A percentile compares a stretch with the other conserved stretches of the same genome.
Conservation (phyloP, 2,888 invertebrate genomes). For the Agelastica alni region DNA sequence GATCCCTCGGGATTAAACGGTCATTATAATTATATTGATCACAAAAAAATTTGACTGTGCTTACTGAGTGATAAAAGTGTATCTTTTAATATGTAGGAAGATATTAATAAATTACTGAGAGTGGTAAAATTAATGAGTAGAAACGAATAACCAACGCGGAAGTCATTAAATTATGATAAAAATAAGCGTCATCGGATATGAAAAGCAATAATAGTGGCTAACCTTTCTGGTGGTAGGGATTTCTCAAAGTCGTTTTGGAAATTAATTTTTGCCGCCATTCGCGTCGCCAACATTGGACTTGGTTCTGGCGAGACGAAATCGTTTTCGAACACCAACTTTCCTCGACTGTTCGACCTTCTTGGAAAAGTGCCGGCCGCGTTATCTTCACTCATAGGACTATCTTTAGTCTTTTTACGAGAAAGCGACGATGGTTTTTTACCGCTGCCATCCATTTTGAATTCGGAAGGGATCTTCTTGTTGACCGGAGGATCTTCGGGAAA, state of each 20-base stretch:
- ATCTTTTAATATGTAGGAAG: no score
- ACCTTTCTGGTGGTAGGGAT: conserved; percentile 29
- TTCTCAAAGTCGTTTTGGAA: conserved; percentile 52
- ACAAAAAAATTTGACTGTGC: no score
- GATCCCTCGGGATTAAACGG: no score
- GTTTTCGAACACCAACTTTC: conserved; percentile 63
- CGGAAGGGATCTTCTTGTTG: conserved; percentile 37
- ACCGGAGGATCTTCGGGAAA: conserved; percentile 55
- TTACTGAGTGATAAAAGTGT: no score
- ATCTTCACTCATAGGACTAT: conserved; percentile 48
- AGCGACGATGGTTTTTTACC: conserved; percentile 47
- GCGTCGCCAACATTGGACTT: conserved; percentile 38
- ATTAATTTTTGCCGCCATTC: conserved; percentile 39
- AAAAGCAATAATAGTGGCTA: not conserved
- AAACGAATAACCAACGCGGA: no score
- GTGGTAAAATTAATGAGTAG: no score
- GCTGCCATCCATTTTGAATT: conserved; percentile 40
- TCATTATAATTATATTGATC: no score
- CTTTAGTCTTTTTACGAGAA: conserved; percentile 49
- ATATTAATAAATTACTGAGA: no score
- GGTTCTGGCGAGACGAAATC: conserved; percentile 63
- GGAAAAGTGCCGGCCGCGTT: conserved; percentile 46
- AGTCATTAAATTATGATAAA: no score
- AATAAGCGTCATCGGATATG: no score
- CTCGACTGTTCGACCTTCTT: conserved; percentile 48